Conservation (phyloP, 2,888 invertebrate genomes). For the Aelia acuminata region DNA sequence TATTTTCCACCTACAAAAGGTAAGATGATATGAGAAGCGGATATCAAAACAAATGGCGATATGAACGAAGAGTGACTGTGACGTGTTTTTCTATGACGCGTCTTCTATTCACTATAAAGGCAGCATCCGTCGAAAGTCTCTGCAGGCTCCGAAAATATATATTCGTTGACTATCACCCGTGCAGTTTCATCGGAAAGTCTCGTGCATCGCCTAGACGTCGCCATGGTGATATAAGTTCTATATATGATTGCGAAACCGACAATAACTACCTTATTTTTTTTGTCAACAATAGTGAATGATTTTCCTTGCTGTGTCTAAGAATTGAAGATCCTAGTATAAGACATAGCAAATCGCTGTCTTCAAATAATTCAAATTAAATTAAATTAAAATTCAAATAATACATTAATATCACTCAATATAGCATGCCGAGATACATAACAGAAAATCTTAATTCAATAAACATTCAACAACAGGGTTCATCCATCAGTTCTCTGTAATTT, state of each 20-base stretch:
- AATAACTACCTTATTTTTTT: not conserved
- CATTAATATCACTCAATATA: too few relatives aligned
- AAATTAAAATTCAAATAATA: too few relatives aligned
- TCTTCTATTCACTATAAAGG: not conserved
- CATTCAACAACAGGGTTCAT: too few relatives aligned
- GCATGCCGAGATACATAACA: too few relatives aligned
- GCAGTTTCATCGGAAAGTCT: not conserved
- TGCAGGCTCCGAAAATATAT: not conserved
- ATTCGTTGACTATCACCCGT: not conserved
- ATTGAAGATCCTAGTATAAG: too few relatives aligned
- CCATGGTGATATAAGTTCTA: not conserved
- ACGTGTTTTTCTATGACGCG: not conserved
- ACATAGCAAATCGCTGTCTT: too few relatives aligned
- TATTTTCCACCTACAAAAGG: not conserved
- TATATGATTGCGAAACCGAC: not conserved
- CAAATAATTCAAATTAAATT: too few relatives aligned
- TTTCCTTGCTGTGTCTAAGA: too few relatives aligned
- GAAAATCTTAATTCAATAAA: too few relatives aligned
- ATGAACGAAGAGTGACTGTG: not conserved
- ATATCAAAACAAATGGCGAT: not conserved
- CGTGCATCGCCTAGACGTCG: not conserved
- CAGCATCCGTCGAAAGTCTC: not conserved
- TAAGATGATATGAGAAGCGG: not conserved
- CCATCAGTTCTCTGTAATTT: too few relatives aligned
- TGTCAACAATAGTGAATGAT: not conserved